Base-by-base conservation (phyloP, 2,797 vertebrate species). In the Ataeniobius toweri region DNA sequence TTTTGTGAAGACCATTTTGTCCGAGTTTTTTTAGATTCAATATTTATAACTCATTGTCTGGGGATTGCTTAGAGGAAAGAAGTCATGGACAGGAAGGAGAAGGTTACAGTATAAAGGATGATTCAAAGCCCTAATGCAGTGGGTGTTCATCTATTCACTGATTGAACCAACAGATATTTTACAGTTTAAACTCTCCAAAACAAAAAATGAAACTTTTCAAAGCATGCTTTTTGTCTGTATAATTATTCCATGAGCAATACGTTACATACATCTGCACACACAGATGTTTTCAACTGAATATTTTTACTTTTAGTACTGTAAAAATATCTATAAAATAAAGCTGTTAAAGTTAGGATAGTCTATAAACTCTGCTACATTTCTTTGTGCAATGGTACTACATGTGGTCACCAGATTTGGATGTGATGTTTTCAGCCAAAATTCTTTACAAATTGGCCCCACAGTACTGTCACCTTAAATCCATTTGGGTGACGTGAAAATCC, bases 31-130 rank as follows among this genome's bases (percentile, higher is more conserved):
- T 82, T 87, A 69, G 73, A 84, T 81, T 67, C 10, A 61, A 86
- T 90, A 90, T 93, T 91, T 91, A 83, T 83, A 75, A 61, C 51
- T 86, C 58, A 82, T 84, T 85, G 75, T 86, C 81, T 79, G 80
- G 69, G 71, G 83, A 79, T 73, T 77, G 83, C 84, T 86, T 89
- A 79, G 84, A 81, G 78, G 75, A 86, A 88, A 83, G 84, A 89
- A 90, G 67, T 86, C 74, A 83, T 75, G 50, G 68, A 79, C 80
- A 81, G 80, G 75, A 59, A 84, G 39, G 75, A 79, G 79, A 82
- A 69, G 63, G 48, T 74, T 75, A 76, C 74, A 78, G 79, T 77
- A 82, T 86, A 81, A 88, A 85, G 63, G 59, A 90, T 83, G 86
- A 90, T 85, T 90, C 84, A 91, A 79, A 59, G 82, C 74, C 67